Conservation (phyloP, 2,797 vertebrate species). For the Spinus olivaceus region DNA sequence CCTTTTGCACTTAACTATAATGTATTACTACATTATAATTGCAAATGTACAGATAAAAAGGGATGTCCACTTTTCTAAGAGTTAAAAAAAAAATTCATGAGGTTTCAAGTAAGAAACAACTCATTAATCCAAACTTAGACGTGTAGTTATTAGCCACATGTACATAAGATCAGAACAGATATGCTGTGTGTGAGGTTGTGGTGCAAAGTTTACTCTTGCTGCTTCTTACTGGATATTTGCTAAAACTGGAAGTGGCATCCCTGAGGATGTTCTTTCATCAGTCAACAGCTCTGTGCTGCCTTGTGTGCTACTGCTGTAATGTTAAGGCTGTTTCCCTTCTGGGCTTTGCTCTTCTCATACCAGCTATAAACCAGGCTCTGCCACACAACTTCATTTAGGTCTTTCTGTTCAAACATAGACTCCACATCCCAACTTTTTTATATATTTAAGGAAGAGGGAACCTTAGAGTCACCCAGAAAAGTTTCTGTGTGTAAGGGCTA, state of each 20-base stretch:
- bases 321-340: neutral
- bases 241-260: neutral
- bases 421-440: neutral
- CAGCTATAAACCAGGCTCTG: neutral
- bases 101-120: neutral
- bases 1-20: neutral
- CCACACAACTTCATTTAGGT: neutral
- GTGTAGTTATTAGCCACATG: neutral
- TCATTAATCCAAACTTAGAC: neutral
- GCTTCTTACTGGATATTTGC: neutral
- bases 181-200: neutral
- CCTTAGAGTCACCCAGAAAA: neutral
- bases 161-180: neutral
- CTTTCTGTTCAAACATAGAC: neutral
- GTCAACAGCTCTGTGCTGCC: neutral
- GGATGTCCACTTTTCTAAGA: neutral
- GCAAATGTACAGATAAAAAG: neutral
- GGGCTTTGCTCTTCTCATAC: neutral
- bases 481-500: neutral
- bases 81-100: neutral
- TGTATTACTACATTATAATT: neutral
- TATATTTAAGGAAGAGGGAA: neutral
- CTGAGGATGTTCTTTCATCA: neutral
- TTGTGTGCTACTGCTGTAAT: neutral
- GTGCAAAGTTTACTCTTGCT: neutral